Base-by-base conservation (phyloP, 2,888 invertebrate genomes). In the Yponomeuta sedellus region DNA sequence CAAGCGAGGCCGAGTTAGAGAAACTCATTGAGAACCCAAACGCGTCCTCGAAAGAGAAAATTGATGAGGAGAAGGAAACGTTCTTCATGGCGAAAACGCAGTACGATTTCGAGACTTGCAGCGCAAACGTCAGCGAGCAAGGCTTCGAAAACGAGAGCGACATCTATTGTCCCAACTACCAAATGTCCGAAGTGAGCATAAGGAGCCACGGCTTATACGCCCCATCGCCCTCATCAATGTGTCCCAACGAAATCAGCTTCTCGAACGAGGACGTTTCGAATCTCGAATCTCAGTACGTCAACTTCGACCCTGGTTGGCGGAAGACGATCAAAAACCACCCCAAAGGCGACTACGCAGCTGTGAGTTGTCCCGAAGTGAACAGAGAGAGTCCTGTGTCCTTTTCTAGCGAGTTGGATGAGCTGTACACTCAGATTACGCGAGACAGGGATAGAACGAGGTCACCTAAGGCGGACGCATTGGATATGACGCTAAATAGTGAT, bases 391-490 rank as follows among this genome's bases (percentile, higher is more conserved):
- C 91, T 0, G 84, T 85, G 25, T 91, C 91, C 0, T 87, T 88
- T 70, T 76, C 85, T 61, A 93, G 93, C 74, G 93, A 93, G 71
- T 85, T 95, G 64, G 95, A 95, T 74, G 94, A 94, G 75, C 83
- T 95, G 10, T 95, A 95, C 77, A 94, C 95, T 72, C 94, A 94
- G 74, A 95, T 95, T 61, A 91, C 93, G 19, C 87, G 86, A 68
- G 84, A 86, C 66, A 80, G 82, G 66, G 84, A 86, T 10, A 81
- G 85, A 70, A 73, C 79, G 64, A 81, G 85, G 71, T 74, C 79
- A 64, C 73, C 76, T 63, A 82, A 81, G 65, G 85, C 86, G 10
- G 73, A 76, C 56, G 84, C 79, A 12, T 68, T 88, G 58, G 89
- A 89, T 67, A 82, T 83, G 71, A 88, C 90, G 16, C 77, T 86